Base-by-base conservation (phyloP, 2,888 invertebrate genomes). In the Conus canariensis region DNA sequence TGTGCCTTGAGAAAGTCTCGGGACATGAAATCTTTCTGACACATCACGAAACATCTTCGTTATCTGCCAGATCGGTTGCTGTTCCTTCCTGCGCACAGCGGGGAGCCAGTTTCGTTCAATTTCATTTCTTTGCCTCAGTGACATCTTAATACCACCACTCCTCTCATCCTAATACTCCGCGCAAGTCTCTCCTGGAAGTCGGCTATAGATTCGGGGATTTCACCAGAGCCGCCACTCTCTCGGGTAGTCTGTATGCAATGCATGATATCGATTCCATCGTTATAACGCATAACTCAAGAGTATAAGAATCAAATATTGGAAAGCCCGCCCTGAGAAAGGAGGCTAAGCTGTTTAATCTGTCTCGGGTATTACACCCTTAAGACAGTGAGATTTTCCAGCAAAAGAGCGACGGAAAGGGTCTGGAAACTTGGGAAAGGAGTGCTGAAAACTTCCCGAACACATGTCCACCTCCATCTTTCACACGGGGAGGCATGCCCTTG, bases 191-290 rank as follows among this genome's bases (percentile, higher is more conserved):
- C 74, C 74, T 74, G 22, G n/a, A 22, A 74, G n/a, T n/a, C 74
- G 10, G 74, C n/a, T 74, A 74, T 74, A n/a, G 74, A 74, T 74
- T n/a, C 9, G n/a, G 22, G n/a, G n/a, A 74, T 74, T n/a, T 74
- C 74, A n/a, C 22, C 7, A 10, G 74, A n/a, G 74, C 74, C 74
- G 22, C 5, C 74, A 22, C 22, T 74, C 74, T 22, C n/a, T 22
- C 74, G 22, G n/a, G n/a, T n/a, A 74, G 74, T 74, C 74, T 9
- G 45, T 74, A n/a, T 74, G 74, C 74, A 74, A 22, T 74, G 74
- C 74, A 74, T 74, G 74, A n/a, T 74, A 74, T 74, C n/a, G 74
- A 74, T n/a, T 74, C n/a, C 74, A 74, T 8, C n/a, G 74, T n/a
- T 10, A 9, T 22, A 1, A 74, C 10, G 19, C 74, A 74, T 74